Evolutionary conservation across 1,140 invertebrate species (phyloP).

Genomic region (Brachionus rubens): DNA sequence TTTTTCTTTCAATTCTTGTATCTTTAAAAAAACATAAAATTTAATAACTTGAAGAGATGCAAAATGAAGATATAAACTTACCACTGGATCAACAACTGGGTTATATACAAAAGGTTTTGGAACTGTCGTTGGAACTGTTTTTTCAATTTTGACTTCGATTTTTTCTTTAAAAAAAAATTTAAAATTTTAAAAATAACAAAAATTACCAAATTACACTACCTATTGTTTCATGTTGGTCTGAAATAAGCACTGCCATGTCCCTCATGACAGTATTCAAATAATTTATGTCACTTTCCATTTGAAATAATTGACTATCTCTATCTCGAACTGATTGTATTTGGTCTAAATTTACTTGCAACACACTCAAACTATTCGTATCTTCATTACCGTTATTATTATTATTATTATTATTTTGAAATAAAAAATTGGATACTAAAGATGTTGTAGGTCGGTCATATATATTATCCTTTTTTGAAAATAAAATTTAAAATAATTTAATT

Average conservation of each 20-base stretch:
- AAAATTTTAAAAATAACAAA: not conserved
- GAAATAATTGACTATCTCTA: not conserved
- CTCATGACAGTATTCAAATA: not conserved
- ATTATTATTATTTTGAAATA: constrained; percentile 12
- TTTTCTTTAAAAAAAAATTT: not conserved
- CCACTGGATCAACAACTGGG: not conserved
- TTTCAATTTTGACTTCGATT: not conserved
- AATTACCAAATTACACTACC: not conserved
- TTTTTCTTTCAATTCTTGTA: constrained; percentile 4
- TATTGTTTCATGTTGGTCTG: not conserved
- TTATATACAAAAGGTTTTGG: not conserved
- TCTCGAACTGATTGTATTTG: constrained; percentile 12
- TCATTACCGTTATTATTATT: too few species aligned
- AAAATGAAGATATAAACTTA: not conserved
- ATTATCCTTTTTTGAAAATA: not conserved
- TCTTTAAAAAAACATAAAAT: not conserved
- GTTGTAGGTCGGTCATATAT: not conserved
- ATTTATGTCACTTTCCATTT: constrained; percentile 1
- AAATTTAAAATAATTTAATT: not conserved
- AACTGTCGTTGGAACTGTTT: not conserved
- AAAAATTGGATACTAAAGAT: constrained; percentile 21
- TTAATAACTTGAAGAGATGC: not conserved
- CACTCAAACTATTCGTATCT: too few species aligned
- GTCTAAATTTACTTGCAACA: not conserved
- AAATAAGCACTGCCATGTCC: not conserved